Evolutionary conservation across 2,113 vertebrate species (phyloP), one percentile per base, ranked within the genome.

Genomic region (Casuarius casuarius): DNA sequence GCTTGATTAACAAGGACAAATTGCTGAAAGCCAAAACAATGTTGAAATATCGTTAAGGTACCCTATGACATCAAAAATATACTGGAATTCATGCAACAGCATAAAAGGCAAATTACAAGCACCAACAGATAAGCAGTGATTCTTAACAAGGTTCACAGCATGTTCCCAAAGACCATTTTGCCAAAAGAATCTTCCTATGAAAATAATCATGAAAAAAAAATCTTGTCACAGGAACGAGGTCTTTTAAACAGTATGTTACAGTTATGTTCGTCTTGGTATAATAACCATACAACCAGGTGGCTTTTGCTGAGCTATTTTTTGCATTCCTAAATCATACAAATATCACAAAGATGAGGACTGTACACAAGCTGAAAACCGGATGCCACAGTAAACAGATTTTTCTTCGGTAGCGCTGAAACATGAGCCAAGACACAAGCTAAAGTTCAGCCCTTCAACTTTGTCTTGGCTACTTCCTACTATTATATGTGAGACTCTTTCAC

Each of bases 101-200:
- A 63, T 33, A 81, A 38, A 85, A 8, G 56, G 49, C 40, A 89
- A 92, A 72, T 35, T 38, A 84, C 38, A 48, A 67, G 58, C 66
- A 89, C 31, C 31, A 96, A 83, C 58, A 93, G 91, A 88, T 73
- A 96, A 71, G 73, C 66, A 86, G 49, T 22, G 95, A 89, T 82
- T 94, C 85, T 76, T 89, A 96, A 91, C 73, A 74, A 94, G 75
- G 59, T 87, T 88, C 94, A 93, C 72, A 94, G 76, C 75, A 90
- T 95, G 80, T 89, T 97, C 89, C 87, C 95, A 79, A 87, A 87
- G 92, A 97, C 89, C 31, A 1, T 10, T 62, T 83, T 95, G 97
- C 97, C 98, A 98, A 98, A 72, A 95, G 76, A 97, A 98, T 97
- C 91, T 96, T 98, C 96, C 97, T 92, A 96, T 52, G 87, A 95